Percentiles rank a stretch among this genome's conserved stretches.
These are phyloP conservation scores for Steinernema khuongi DNA, from an alignment of 1,140 invertebrate genomes.

Conservation along the genomic window DNA sequence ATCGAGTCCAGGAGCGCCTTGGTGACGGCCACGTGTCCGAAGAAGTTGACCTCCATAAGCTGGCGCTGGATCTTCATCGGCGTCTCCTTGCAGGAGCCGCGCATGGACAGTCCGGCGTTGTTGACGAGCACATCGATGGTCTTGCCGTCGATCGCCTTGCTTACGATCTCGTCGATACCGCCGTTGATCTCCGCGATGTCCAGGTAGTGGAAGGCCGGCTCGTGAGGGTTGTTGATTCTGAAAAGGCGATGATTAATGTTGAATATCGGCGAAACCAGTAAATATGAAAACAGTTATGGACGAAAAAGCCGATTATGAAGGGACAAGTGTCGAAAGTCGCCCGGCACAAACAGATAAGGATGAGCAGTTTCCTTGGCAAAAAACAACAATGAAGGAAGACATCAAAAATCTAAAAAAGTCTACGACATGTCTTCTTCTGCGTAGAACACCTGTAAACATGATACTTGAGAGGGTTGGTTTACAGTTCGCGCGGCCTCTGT, in stretches of 20 bases:
- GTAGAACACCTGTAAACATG: no score
- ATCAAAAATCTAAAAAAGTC: no score
- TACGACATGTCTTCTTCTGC: no score
- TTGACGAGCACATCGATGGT: constrained; percentile 41
- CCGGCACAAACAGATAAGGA: no score
- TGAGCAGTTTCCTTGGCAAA: no score
- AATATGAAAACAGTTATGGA: background rate
- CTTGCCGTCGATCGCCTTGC: constrained; percentile 26
- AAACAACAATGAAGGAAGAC: no score
- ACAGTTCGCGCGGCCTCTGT: no score
- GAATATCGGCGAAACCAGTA: background rate
- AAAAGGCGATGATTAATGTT: background rate
- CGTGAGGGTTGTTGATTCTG: constrained; percentile 28
- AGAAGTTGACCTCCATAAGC: constrained; percentile 89
- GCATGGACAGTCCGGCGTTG: constrained; percentile 42
- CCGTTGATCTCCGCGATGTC: constrained; percentile 36
- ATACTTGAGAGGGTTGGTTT: no score
- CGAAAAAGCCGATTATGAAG: background rate
- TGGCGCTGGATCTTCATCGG: constrained; percentile 75
- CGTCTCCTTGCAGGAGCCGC: constrained; percentile 73
- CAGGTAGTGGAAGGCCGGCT: constrained; percentile 33
- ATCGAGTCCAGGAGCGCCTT: constrained; percentile 77
- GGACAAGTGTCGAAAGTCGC: no score
- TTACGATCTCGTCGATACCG: constrained; percentile 18
- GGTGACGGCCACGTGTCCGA: constrained; percentile 79